Evolutionary conservation across 1,140 invertebrate species (phyloP).

Genomic region (Drosophila paulistorum): DNA sequence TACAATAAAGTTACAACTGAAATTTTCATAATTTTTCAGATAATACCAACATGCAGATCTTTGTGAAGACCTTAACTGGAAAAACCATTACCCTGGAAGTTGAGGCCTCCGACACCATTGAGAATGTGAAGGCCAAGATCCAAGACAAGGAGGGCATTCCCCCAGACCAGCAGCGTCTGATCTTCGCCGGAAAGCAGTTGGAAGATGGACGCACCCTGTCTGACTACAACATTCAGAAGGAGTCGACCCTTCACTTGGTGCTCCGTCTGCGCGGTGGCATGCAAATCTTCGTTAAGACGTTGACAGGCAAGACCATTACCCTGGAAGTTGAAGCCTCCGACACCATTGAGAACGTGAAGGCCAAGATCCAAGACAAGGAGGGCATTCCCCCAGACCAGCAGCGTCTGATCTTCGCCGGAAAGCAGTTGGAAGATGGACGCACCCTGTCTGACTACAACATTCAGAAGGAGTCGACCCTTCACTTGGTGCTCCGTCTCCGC

Average conservation of each 20-base stretch:
- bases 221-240: constrained; percentile 87
- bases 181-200: constrained; percentile 87
- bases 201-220: constrained; percentile 85
- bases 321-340: constrained; percentile 91
- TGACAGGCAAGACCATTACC: constrained; percentile 93
- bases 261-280: constrained; percentile 85
- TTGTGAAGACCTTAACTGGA: constrained; percentile 94
- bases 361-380: constrained; percentile 90
- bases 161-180: constrained; percentile 85
- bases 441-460: constrained; percentile 93
- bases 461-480: constrained; percentile 95
- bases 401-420: constrained; percentile 90
- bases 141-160: constrained; percentile 88
- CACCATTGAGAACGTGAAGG: constrained; percentile 93
- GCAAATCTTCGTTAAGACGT: constrained; percentile 92
- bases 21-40: constrained; percentile 40
- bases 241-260: constrained; percentile 87
- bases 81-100: constrained; percentile 95
- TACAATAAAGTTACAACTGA: constrained; percentile 14
- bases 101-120: constrained; percentile 89
- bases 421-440: constrained; percentile 92
- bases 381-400: constrained; percentile 91
- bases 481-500: constrained; percentile 92
- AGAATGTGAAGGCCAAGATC: constrained; percentile 90
- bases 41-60: constrained; percentile 65